Conservation (phyloP, 2,113 vertebrate species). For the Eulemur macaco region DNA sequence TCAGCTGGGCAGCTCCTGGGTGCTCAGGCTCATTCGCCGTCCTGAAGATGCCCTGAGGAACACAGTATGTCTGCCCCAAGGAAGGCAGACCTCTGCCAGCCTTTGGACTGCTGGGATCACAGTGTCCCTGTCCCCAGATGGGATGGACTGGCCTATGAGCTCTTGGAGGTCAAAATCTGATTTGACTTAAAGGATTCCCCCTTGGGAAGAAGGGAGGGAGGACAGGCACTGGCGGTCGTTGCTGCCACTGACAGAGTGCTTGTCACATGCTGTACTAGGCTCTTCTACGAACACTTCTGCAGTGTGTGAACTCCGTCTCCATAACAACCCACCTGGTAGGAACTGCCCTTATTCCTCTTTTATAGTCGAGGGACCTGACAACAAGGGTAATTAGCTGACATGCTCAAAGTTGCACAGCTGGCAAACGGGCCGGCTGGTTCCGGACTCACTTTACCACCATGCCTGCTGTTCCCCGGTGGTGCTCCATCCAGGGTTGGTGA, state of each 20-base stretch:
- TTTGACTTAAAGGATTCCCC: not conserved
- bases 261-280: rapidly evolving
- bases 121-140: not conserved
- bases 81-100: not conserved
- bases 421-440: not conserved
- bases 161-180: not conserved
- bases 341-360: not conserved
- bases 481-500: not conserved
- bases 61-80: not conserved
- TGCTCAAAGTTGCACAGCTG: not conserved
- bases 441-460: rapidly evolving
- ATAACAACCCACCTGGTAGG: not conserved
- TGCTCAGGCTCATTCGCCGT: not conserved
- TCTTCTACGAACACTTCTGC: not conserved
- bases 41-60: not conserved
- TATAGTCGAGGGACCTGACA: not conserved
- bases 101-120: not conserved
- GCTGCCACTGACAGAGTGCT: not conserved
- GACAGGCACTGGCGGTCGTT: not conserved
- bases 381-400: not conserved
- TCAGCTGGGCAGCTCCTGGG: not conserved
- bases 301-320: not conserved
- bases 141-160: not conserved
- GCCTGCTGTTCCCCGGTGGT: not conserved
- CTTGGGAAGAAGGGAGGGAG: not conserved